phyloP scores from a whole-genome alignment of 1,140 invertebrate species.

The Harpegnathos saltator region DNA sequence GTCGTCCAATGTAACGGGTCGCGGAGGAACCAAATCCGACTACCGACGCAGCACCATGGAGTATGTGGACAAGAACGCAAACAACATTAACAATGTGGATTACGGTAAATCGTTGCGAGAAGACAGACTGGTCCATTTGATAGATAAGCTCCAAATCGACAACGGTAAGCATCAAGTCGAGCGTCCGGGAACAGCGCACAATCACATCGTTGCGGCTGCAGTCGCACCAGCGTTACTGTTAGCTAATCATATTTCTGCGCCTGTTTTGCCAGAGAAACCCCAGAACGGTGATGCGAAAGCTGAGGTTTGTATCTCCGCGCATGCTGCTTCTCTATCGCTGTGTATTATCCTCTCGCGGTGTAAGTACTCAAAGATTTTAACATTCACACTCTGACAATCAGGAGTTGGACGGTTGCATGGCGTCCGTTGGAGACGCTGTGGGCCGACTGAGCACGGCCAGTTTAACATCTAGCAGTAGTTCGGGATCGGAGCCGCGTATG shows the following conservation, averaged over 20 bases:
- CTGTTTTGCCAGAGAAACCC: conserved; percentile 75
- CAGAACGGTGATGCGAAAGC: conserved; percentile 79
- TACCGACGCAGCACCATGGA: conserved; percentile 83
- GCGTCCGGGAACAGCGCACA: conserved; percentile 63
- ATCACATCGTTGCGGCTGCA: conserved; percentile 67
- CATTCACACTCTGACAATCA: conserved; percentile 38
- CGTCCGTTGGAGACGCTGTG: conserved; percentile 60
- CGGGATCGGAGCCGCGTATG: conserved; percentile 78
- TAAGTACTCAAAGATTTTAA: conserved; percentile 27
- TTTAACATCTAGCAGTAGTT: conserved; percentile 86
- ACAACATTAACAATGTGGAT: conserved; percentile 77
- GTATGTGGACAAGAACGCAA: conserved; percentile 86
- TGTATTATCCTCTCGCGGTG: neutral
- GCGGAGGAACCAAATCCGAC: conserved; percentile 81
- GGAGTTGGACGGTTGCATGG: conserved; percentile 68
- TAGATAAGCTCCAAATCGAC: conserved; percentile 82
- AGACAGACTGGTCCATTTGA: conserved; percentile 77
- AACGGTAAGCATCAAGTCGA: conserved; percentile 75
- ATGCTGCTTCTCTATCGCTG: neutral
- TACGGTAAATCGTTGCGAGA: conserved; percentile 76
- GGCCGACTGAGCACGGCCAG: conserved; percentile 85
- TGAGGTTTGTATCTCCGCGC: conserved; percentile 68
- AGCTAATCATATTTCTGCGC: conserved; percentile 79
- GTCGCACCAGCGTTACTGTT: conserved; percentile 75
- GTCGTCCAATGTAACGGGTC: conserved; percentile 80